Percentiles rank a stretch among this genome's conserved stretches.
These are phyloP conservation scores for Teleogryllus oceanicus DNA, from an alignment of 2,888 invertebrate genomes.

Conservation along the genomic window DNA sequence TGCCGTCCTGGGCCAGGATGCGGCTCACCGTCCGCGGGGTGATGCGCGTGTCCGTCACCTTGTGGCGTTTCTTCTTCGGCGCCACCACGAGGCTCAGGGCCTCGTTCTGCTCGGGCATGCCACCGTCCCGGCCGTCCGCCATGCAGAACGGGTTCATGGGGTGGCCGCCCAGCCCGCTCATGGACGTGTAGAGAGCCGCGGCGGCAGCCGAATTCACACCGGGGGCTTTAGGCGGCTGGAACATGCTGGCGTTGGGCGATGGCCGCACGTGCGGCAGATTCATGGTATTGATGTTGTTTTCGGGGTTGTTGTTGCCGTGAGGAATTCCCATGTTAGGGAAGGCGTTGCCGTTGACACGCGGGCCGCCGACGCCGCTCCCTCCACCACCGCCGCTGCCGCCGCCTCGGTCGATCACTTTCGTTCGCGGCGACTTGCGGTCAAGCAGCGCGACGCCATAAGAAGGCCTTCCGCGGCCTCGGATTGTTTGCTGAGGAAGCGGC, in stretches of 20 bases:
- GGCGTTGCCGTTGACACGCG: conserved; percentile 34
- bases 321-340: conserved; percentile 32
- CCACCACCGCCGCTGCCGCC: conserved; percentile 34
- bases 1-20: conserved; percentile 77
- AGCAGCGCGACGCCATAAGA: conserved; percentile 73
- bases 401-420: conserved; percentile 67
- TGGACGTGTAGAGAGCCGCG: conserved; percentile 63
- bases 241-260: conserved; percentile 69
- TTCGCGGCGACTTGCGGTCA: conserved; percentile 79
- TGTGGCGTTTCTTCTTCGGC: conserved; percentile 94
- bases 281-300: conserved; percentile 59
- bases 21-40: conserved; percentile 87
- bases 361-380: conserved; percentile 31
- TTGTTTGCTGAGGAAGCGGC: conserved; percentile 71
- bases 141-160: conserved; percentile 55
- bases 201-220: conserved; percentile 52
- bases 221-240: conserved; percentile 81
- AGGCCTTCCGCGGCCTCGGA: conserved; percentile 77
- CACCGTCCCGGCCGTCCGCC: conserved; percentile 46
- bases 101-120: conserved; percentile 81
- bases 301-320: conserved; percentile 39
- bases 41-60: conserved; percentile 92
- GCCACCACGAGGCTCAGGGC: conserved; percentile 92
- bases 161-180: conserved; percentile 55
- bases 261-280: conserved; percentile 61